Base-by-base conservation (phyloP, 2,888 invertebrate genomes). In the Endomychus coccineus region DNA sequence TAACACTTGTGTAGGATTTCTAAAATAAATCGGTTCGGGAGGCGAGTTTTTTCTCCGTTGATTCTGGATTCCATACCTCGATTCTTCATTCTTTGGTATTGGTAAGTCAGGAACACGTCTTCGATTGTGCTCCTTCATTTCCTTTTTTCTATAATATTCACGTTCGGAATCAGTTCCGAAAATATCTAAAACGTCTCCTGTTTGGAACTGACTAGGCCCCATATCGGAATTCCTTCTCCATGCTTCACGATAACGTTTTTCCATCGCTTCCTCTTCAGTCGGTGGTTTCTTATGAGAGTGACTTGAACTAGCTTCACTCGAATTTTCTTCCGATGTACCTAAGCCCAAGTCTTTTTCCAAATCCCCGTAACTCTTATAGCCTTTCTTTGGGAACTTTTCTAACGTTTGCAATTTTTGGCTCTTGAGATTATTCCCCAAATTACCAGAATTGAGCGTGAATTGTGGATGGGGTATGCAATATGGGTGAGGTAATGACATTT, bases 271-370 rank as follows among this genome's bases (percentile, higher is more conserved):
- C 22, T 78, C 78, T 43, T 71, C 71, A 4, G 67, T 61, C 1
- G 71, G 69, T 50, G 71, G 68, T 52, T 77, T 75, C 44, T 62
- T 62, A 32, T 79, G 72, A 55, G 81, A 80, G 1, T 82, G 82
- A 52, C 81, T 82, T 1, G 83, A 80, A 48, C 83, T 83, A 46
- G 81, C 81, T 60, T 87, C 85, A 44, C 84, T 85, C 0, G 85
- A 85, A 51, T 87, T 86, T 56, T 88, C 87, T 9, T 85, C 85
- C 0, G 86, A 86, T 1, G 87, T 88, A 15, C 87, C 87, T 29
- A 87, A 70, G 0, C 87, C 87, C 34, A 83, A 67, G 60, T 88
- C 87, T 62, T 85, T 85, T 29, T 79, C 79, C 40, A 78, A 75
- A 2, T 77, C 77, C 1, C 75, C 75, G 43, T 75, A 80, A 13